Evolutionary conservation across 2,113 vertebrate species (phyloP), one percentile per base, ranked within the genome.

Genomic region (Arenaria interpres): DNA sequence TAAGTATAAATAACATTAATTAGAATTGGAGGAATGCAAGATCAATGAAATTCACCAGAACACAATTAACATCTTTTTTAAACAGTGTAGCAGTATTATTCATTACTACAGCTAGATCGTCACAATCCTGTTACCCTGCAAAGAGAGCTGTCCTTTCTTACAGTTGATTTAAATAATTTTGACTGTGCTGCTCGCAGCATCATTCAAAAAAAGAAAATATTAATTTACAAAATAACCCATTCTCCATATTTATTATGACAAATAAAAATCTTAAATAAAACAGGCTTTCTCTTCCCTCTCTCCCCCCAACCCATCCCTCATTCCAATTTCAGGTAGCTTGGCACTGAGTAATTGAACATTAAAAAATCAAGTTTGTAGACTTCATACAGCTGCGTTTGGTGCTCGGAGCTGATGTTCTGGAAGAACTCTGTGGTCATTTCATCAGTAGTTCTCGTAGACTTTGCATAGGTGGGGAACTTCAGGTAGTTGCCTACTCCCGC

Each of bases 271-370:
- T 98, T 98, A 98, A 98, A 98, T 98, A 98, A 98, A 98, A 97
- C 93, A 95, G 96, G 93, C 96, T 97, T 66, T 97, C 93, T 96
- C 93, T 97, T 96, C 96, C 96, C 93, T 94, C 95, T 74, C 85
- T 74, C 88, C 74, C 72, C 51, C 88, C 45, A 95, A 93, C 93
- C 93, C 91, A n/a, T 85, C 94, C 96, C 93, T 98, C 97, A 99
- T 93, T 99, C 99, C 98, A 99, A 85, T 97, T 99, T 99, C 97
- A 99, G 98, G 98, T 99, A 99, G 98, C 98, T 98, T 94, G 99
- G 99, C 97, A 98, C 98, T 97, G 99, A 99, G 98, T 99, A 99
- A 98, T 99, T 99, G 97, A 99, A 99, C 99, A 99, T 99, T 96
- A 99, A 98, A 98, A 99, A 99, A 98, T 99, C 99, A 96, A 99